These are phyloP conservation scores for Orientallactaga bullata DNA, from an alignment of 2,113 vertebrate species.

Conservation along the genomic window DNA sequence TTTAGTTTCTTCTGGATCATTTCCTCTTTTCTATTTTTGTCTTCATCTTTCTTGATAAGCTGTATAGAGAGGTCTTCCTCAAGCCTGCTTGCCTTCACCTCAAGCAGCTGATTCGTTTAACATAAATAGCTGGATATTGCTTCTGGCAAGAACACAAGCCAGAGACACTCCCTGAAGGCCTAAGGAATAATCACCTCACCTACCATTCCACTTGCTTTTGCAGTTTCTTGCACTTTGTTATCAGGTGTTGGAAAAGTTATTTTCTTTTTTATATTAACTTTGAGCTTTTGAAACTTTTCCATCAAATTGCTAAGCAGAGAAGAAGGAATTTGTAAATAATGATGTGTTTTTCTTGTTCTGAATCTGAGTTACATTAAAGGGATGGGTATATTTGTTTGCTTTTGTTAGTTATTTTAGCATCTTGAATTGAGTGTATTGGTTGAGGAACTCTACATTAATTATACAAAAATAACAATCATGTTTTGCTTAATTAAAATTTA, in stretches of 20 bases:
- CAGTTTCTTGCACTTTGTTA: conserved; percentile 63
- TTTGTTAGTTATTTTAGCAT: conserved; percentile 12
- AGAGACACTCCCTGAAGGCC: conserved; percentile 38
- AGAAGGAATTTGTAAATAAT: conserved; percentile 55
- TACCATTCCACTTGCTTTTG: conserved; percentile 53
- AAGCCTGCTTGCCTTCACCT: conserved; percentile 30
- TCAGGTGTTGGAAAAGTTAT: conserved; percentile 70
- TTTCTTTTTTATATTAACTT: conserved; percentile 65
- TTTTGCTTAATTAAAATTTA: neutral
- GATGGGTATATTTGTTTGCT: neutral
- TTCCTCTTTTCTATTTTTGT: conserved; percentile 57
- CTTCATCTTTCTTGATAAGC: conserved; percentile 50
- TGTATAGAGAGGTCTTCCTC: conserved; percentile 35
- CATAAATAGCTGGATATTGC: conserved; percentile 57
- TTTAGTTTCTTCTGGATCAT: conserved; percentile 46
- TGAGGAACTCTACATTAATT: neutral
- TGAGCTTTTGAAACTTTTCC: conserved; percentile 63
- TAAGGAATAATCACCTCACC: conserved; percentile 55
- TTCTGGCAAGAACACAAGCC: conserved; percentile 61
- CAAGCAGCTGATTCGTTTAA: conserved; percentile 60
- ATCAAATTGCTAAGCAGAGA: conserved; percentile 61
- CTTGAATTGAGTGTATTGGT: neutral
- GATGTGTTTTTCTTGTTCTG: conserved; percentile 54
- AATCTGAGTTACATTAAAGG: conserved; percentile 48
- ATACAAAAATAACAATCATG: conserved; percentile 26